Percentiles rank a stretch among this genome's conserved stretches.
Evolutionary conservation across 2,797 vertebrate species (phyloP).

Genomic region (Clarias pachynema): DNA sequence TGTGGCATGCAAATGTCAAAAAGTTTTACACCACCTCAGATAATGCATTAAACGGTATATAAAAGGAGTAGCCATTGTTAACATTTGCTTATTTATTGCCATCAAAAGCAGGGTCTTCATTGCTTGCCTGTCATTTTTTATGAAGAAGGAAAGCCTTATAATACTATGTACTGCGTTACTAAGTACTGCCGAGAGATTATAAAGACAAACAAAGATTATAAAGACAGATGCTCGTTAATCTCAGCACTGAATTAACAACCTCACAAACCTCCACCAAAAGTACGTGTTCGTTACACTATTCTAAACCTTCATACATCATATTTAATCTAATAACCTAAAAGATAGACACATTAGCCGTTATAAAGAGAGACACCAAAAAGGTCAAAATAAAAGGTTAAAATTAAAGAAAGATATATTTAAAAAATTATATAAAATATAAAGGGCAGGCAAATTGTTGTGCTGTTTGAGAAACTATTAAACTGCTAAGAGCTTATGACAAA

Average conservation of each 20-base stretch:
- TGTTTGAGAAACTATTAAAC: not conserved
- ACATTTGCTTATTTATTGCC: not conserved
- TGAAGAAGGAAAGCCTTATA: not conserved
- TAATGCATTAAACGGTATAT: too few relatives aligned
- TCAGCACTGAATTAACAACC: not conserved
- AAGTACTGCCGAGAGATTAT: not conserved
- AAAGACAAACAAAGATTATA: not conserved
- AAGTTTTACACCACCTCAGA: too few relatives aligned
- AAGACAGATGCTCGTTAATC: not conserved
- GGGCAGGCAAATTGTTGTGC: not conserved
- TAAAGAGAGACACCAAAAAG: not conserved
- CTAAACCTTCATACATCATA: not conserved
- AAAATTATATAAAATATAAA: not conserved
- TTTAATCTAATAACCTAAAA: not conserved
- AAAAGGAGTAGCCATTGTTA: not conserved
- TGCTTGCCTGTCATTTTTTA: not conserved
- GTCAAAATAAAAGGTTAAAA: not conserved
- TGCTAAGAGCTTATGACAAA: not conserved
- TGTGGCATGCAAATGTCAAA: too few relatives aligned
- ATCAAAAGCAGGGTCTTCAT: not conserved
- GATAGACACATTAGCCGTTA: not conserved
- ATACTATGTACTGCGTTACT: not conserved
- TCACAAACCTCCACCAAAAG: not conserved
- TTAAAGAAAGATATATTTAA: not conserved
- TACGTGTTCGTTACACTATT: not conserved